phyloP scores from a whole-genome alignment of 2,797 vertebrate genomes.

The Percopsis omiscomaycus region DNA sequence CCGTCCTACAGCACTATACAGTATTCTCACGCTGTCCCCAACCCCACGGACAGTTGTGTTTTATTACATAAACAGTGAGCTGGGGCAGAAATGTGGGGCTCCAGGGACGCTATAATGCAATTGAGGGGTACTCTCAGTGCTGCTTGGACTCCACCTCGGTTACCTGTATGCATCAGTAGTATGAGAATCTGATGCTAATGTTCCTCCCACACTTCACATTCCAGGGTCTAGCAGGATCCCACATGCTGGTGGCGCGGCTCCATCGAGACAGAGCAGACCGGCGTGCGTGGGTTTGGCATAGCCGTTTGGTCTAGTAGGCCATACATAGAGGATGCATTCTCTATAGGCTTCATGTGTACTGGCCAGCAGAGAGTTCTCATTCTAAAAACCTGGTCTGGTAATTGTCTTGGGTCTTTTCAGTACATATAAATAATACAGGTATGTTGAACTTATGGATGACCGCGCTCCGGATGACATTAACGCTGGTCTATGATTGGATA shows the following conservation, averaged over 20 bases:
- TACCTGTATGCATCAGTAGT: conserved; percentile 53
- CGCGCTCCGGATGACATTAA: neutral
- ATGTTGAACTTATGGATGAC: conserved; percentile 8
- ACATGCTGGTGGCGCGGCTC: conserved; percentile 47
- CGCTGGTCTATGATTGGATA: too few species aligned
- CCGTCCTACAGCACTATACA: neutral
- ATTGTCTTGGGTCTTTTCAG: conserved; percentile 17
- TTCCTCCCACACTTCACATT: conserved; percentile 72
- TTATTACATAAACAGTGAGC: too few species aligned
- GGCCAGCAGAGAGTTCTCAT: conserved; percentile 34
- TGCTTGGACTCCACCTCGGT: conserved; percentile 12
- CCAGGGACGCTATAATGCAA: too few species aligned
- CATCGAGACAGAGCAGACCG: conserved; percentile 44
- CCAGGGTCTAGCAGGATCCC: conserved; percentile 65
- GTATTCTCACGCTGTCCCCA: too few species aligned
- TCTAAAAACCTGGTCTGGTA: conserved; percentile 37
- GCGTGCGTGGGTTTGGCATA: conserved; percentile 54
- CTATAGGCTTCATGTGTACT: conserved; percentile 12
- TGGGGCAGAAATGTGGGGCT: too few species aligned
- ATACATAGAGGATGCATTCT: neutral
- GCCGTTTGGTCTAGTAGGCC: neutral
- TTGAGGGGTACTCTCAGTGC: neutral
- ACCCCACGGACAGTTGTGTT: too few species aligned
- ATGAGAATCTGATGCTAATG: conserved; percentile 54
- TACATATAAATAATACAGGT: conserved; percentile 20